phyloP scores from a whole-genome alignment of 2,797 vertebrate species.

The Dromococcyx pavoninus region DNA sequence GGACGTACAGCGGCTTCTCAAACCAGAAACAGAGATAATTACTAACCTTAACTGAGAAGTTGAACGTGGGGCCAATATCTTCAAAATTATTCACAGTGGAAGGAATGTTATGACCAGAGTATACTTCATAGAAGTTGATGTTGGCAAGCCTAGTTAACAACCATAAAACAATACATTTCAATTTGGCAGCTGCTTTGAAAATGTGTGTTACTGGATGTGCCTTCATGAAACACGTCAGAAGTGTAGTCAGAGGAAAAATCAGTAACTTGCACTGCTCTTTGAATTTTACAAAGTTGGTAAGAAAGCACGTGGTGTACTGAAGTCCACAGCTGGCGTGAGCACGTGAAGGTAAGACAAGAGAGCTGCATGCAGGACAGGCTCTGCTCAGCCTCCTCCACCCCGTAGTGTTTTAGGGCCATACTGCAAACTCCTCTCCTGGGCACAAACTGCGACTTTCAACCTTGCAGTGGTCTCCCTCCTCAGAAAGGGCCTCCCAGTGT shows the following conservation, averaged over 20 bases:
- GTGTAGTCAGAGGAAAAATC: neutral
- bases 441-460: neutral
- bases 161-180: conserved; percentile 56
- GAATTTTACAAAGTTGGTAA: neutral
- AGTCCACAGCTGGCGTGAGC: neutral
- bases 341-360: neutral
- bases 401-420: neutral
- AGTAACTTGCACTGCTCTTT: neutral
- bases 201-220: conserved; percentile 7
- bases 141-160: conserved; percentile 80
- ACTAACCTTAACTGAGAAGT: conserved; percentile 88
- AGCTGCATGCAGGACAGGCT: accelerated
- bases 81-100: conserved; percentile 79
- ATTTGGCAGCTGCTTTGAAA: conserved; percentile 38
- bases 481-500: neutral
- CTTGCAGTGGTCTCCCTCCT: neutral
- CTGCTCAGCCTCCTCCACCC: neutral
- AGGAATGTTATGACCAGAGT: conserved; percentile 64
- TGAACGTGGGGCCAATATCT: conserved; percentile 88
- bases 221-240: conserved; percentile 4
- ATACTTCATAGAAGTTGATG: conserved; percentile 87
- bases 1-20: neutral
- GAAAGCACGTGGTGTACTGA: neutral
- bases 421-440: neutral
- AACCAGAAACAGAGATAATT: neutral